Conservation (phyloP, 2,113 vertebrate species). For the Plotosus lineatus region DNA sequence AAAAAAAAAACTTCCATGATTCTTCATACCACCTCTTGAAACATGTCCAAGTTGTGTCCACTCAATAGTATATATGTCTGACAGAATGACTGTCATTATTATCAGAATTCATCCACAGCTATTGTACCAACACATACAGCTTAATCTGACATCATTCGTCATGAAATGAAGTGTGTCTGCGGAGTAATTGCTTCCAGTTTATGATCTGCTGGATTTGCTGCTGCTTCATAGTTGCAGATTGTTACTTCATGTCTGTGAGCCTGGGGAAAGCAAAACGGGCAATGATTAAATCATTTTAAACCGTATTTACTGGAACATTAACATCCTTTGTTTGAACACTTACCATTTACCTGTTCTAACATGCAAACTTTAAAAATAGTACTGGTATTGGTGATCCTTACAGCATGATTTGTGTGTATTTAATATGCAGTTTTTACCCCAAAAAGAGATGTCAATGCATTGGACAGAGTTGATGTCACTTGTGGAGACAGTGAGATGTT, state of each 20-base stretch:
- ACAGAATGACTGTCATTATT: neutral
- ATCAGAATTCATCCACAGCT: slow-evolving; percentile 26
- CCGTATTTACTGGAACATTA: neutral
- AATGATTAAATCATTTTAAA: neutral
- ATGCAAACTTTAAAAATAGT: too few relatives aligned
- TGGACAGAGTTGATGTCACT: too few relatives aligned
- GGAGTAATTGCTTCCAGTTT: slow-evolving; percentile 83
- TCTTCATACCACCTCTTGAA: neutral
- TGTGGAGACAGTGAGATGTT: too few relatives aligned
- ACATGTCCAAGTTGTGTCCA: neutral
- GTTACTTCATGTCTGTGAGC: slow-evolving; percentile 91
- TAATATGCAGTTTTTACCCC: too few relatives aligned
- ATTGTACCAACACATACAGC: slow-evolving; percentile 42
- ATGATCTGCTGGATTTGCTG: slow-evolving; percentile 94
- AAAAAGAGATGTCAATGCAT: too few relatives aligned
- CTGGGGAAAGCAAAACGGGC: slow-evolving; percentile 61
- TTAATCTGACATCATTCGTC: slow-evolving; percentile 44
- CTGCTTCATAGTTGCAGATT: slow-evolving; percentile 93
- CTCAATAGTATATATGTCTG: neutral
- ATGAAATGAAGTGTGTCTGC: slow-evolving; percentile 92
- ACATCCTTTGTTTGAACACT: neutral
- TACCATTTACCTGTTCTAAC: neutral
- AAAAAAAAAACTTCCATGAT: slow-evolving; percentile 43
- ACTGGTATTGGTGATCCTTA: too few relatives aligned
- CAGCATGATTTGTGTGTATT: too few relatives aligned